Percentiles rank a stretch among this genome's conserved stretches.
phyloP scores from a whole-genome alignment of 2,797 vertebrate species.

The Microctenopoma stevenorrisi region DNA sequence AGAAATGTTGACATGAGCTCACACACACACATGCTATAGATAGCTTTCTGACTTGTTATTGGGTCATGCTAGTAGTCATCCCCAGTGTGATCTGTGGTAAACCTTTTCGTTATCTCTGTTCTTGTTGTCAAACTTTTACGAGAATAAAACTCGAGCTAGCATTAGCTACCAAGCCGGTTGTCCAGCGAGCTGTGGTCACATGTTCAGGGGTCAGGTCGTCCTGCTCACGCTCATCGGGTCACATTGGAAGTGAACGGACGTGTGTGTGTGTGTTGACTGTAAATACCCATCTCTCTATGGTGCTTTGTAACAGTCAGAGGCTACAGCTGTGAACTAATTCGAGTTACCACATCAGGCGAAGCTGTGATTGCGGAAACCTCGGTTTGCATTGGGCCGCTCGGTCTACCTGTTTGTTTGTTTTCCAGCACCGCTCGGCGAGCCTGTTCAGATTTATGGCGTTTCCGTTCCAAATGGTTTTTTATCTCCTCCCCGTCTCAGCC shows the following conservation, averaged over 20 bases:
- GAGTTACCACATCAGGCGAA: slow-evolving; percentile 40
- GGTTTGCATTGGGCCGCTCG: slow-evolving; percentile 42
- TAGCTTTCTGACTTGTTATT: background rate
- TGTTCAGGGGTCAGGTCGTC: slow-evolving; percentile 52
- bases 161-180: slow-evolving; percentile 2
- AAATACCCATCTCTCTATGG: background rate
- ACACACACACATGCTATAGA: background rate
- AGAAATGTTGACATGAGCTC: background rate
- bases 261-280: slow-evolving; percentile 23
- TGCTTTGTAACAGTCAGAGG: slow-evolving; percentile 9
- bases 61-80: background rate
- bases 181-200: slow-evolving; percentile 23
- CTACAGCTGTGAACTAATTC: slow-evolving; percentile 56
- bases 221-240: slow-evolving; percentile 38
- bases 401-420: slow-evolving; percentile 68
- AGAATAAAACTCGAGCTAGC: background rate
- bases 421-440: slow-evolving; percentile 61
- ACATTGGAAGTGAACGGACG: slow-evolving; percentile 15
- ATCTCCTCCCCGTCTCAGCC: slow-evolving; percentile 60
- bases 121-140: background rate
- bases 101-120: background rate
- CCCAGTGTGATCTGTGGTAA: background rate
- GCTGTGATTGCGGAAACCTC: slow-evolving; percentile 20
- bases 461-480: slow-evolving; percentile 65
- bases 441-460: slow-evolving; percentile 61